A percentile compares a stretch with the other conserved stretches of the same genome.
Evolutionary conservation across 2,888 invertebrate genomes (phyloP).

Genomic region (Tetranychus piercei): DNA sequence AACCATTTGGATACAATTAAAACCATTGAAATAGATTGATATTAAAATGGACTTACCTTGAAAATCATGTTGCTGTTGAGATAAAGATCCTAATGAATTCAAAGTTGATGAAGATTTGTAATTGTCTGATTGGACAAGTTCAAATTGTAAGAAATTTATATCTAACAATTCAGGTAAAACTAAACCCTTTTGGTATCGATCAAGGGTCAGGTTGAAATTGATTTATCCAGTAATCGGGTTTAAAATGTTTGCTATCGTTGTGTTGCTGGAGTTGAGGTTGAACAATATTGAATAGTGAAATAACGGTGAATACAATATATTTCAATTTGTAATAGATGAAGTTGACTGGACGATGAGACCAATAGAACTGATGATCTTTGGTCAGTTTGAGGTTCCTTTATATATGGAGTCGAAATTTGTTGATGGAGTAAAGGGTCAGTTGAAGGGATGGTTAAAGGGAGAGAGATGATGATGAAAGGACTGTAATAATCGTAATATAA

Average conservation of each 20-base stretch:
- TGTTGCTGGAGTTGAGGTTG: not conserved
- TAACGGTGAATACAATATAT: not conserved
- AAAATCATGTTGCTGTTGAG: not conserved
- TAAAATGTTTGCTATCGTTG: no score
- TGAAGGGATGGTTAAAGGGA: not conserved
- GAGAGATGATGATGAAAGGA: conserved; percentile 1
- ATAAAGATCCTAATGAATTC: not conserved
- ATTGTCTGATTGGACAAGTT: not conserved
- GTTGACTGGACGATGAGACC: not conserved
- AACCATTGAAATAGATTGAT: not conserved
- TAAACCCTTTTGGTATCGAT: not conserved
- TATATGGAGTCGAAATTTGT: not conserved
- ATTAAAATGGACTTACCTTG: not conserved
- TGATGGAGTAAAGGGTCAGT: not conserved
- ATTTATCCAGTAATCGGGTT: no score
- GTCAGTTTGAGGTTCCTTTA: not conserved
- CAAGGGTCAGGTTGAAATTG: no score
- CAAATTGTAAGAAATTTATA: not conserved
- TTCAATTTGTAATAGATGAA: not conserved
- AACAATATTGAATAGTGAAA: not conserved
- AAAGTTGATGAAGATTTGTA: not conserved
- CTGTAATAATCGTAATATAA: not conserved
- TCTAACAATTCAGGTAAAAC: not conserved
- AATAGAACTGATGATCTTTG: not conserved
- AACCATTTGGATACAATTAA: not conserved